Evolutionary conservation across 2,888 invertebrate species (phyloP), one percentile per base, ranked within the genome.

Genomic region (Diloba caeruleocephala): DNA sequence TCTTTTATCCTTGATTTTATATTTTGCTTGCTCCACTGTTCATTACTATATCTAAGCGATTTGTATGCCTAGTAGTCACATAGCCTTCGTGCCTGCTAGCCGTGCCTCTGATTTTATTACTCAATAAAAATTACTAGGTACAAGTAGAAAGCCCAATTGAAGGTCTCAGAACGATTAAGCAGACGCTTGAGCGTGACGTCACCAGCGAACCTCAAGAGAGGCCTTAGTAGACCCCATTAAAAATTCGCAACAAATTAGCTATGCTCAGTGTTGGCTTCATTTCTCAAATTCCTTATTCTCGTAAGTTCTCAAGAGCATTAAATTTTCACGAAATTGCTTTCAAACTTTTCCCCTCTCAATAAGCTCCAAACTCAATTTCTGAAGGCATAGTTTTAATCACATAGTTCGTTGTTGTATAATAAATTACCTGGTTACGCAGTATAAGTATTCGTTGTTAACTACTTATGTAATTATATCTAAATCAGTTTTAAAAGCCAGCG

Each of bases 301-400:
- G 75, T 85, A 90, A 93, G 87, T 92, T 92, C 77, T 75, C 76
- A 73, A 80, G 78, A 82, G 82, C 85, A 89, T 92, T 89, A 92
- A 90, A 92, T 89, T 91, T 92, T 91, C 87, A 92, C 82, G 84
- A 86, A 90, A 92, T 90, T 87, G 88, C 90, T 89, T 87, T 83
- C 83, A 76, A 92, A 91, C 87, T 92, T 90, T 91, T 88, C 87
- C 87, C 76, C 78, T 81, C 85, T 83, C 87, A 83, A 89, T 90
- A 88, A 85, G 83, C 84, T 77, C 60, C 71, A 78, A 84, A 86
- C 87, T 86, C 81, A 81, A 88, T 89, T 86, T 88, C 80, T 81
- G 78, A 80, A 85, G 82, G 82, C 85, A 87, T 89, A 90, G 88
- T 89, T 88, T 79, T 72, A 71, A 84, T 84, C 81, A 80, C 79